Evolutionary conservation across 2,797 vertebrate species (phyloP), one percentile per base, ranked within the genome.

Genomic region (Gymnoscopelus braueri): DNA sequence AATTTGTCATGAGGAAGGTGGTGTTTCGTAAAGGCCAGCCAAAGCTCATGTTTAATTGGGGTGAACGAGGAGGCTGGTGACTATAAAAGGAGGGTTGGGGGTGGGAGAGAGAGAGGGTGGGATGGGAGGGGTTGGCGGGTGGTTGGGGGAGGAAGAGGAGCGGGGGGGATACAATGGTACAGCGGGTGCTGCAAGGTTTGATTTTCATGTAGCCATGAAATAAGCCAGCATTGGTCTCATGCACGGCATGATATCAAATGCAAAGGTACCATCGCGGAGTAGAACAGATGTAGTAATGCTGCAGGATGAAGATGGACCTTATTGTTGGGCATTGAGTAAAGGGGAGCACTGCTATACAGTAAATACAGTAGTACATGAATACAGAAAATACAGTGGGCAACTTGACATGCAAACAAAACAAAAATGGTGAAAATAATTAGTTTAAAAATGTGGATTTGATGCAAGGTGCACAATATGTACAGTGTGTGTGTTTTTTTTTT

Each of bases 1-100:
- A 86, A 94, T 92, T 93, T 91, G 89, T 92, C 83, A 80, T 75
- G 83, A 85, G 80, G 84, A 88, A 87, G 81, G 77, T 84, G 82
- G 77, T 88, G 81, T 87, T 88, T 92, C 77, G 81, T 86, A 92
- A 89, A 92, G 87, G 91, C 84, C 87, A 89, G 67, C 83, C 84
- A 75, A 84, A 84, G 78, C 83, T 85, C 84, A 86, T 81, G 82
- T 92, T 90, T 92, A 89, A 83, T 84, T 91, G 87, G 91, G 76
- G 82, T 91, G 83, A 90, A 87, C 63, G 67, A 72, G 84, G 78
- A 85, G 80, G 82, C 80, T 72, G 59, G 74, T 85, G 78, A 86
- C 39, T 80, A 71, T 62, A 78, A 68, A 58, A 77, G 77, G 71
- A 69, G 63, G 81, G 23, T 56, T 57, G 60, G 57, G 71, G 23